A percentile compares a stretch with the other conserved stretches of the same genome.
Evolutionary conservation across 2,888 invertebrate species (phyloP).

Genomic region (Meandrusa payeni): DNA sequence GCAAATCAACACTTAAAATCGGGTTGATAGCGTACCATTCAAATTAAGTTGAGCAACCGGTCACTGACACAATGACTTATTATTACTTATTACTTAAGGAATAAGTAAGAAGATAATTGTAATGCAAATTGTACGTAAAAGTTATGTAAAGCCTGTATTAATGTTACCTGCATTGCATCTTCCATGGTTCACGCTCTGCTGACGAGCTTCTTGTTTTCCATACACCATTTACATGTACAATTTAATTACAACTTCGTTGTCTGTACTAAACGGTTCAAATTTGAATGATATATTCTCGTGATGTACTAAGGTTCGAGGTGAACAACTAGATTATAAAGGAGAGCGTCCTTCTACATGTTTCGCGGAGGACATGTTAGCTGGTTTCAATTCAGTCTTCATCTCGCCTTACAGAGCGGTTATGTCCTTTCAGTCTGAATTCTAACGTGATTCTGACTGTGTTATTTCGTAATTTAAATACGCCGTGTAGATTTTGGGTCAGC

Average conservation of each 20-base stretch:
- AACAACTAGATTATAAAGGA: slow-evolving; percentile 67
- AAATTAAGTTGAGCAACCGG: too few species aligned
- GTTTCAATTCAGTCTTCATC: slow-evolving; percentile 64
- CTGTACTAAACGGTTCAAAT: slow-evolving; percentile 20
- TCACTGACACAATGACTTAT: too few species aligned
- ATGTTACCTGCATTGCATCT: slow-evolving; percentile 31
- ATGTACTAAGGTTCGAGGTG: slow-evolving; percentile 49
- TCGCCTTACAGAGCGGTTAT: slow-evolving; percentile 40
- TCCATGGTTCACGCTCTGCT: slow-evolving; percentile 74
- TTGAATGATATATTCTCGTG: slow-evolving; percentile 18
- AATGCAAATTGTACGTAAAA: slow-evolving; percentile 23
- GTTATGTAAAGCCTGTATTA: slow-evolving; percentile 26
- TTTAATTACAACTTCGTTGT: slow-evolving; percentile 41
- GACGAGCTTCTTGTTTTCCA: slow-evolving; percentile 57
- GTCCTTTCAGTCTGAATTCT: slow-evolving; percentile 34
- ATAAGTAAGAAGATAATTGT: background rate
- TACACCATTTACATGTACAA: slow-evolving; percentile 38
- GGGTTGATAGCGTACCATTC: too few species aligned
- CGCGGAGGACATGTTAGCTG: slow-evolving; percentile 58
- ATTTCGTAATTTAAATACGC: slow-evolving; percentile 9
- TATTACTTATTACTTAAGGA: background rate
- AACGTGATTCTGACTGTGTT: slow-evolving; percentile 12
- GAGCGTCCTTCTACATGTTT: slow-evolving; percentile 66
- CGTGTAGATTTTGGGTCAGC: background rate
- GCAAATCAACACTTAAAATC: too few species aligned